Evolutionary conservation across 2,113 vertebrate genomes (phyloP), one percentile per base, ranked within the genome.

Genomic region (Nettapus auritus): DNA sequence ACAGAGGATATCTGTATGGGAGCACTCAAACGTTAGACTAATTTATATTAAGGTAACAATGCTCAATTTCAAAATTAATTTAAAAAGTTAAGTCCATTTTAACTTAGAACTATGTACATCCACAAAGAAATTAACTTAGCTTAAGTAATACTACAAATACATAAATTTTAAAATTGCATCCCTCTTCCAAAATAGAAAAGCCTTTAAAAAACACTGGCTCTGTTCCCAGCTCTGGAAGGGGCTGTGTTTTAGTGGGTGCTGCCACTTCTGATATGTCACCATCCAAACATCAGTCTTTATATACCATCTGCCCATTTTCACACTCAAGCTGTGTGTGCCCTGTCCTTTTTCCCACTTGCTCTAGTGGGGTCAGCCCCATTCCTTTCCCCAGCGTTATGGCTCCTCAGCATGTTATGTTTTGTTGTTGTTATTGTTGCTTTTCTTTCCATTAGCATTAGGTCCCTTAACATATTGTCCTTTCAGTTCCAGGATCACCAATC

Each of bases 341-440:
- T 68, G 55, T 9, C 28, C 23, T 67, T 70, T 46, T 52, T 19
- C 44, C 62, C 25, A 63, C 56, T 38, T 76, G 7, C 34, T 73
- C 0, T 22, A 59, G 16, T 66, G 26, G 40, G 38, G 78, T 50
- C 14, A 78, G 48, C 3, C 57, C 25, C 50, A 38, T 5, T 17
- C 5, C 11, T 22, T 62, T 59, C 13, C 26, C 25, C 13, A 40
- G 11, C 5, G 0, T 10, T 28, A 26, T 0, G 0, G n/a, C 8
- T 68, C 48, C 68, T 68, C 18, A 81, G 11, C 18, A 82, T 50
- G 18, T 22, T 64, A 59, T 68, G 50, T 50, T 50, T 50, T 50
- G 6, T 50, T 50, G 46, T 48, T 48, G 46, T 11, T 48, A 48
- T 48, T 48, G 20, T 48, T 48, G 46, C 21, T 31, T 64, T 13